A percentile compares a stretch with the other conserved stretches of the same genome.
phyloP scores from a whole-genome alignment of 1,140 invertebrate genomes.

The Drosophila murphyi region DNA sequence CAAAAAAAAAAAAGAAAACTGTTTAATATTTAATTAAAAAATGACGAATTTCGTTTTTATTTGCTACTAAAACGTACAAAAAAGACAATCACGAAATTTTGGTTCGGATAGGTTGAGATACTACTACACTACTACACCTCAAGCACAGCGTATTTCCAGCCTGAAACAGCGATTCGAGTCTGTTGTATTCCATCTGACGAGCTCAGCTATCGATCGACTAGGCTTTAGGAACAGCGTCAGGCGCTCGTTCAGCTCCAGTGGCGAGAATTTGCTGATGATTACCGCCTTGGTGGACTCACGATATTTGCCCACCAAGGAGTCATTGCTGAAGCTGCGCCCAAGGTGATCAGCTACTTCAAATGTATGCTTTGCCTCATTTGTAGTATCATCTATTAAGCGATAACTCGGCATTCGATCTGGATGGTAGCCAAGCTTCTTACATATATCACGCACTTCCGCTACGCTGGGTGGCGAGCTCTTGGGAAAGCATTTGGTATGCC shows the following conservation, averaged over 20 bases:
- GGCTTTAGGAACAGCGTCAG: constrained; percentile 81
- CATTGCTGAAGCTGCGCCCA: constrained; percentile 67
- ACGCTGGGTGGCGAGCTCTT: constrained; percentile 69
- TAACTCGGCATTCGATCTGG: constrained; percentile 72
- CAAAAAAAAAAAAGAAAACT: constrained; percentile 16
- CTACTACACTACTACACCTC: neutral
- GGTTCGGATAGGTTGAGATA: neutral
- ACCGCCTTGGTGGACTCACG: constrained; percentile 72
- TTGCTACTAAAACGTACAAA: constrained; percentile 80
- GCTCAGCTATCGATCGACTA: constrained; percentile 74
- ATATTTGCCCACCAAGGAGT: constrained; percentile 63
- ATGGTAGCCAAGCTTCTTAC: constrained; percentile 84
- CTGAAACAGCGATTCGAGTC: constrained; percentile 74
- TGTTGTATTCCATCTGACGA: constrained; percentile 74
- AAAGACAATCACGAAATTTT: constrained; percentile 34
- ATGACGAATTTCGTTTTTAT: constrained; percentile 54
- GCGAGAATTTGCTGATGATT: constrained; percentile 80
- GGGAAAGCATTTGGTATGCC: constrained; percentile 87
- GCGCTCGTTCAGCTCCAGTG: constrained; percentile 69
- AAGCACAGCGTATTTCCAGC: constrained; percentile 76
- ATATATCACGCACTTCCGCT: constrained; percentile 84
- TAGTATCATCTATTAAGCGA: constrained; percentile 71
- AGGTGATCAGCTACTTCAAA: constrained; percentile 60
- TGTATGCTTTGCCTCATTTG: constrained; percentile 64
- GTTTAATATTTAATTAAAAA: constrained; percentile 27